phyloP scores from a whole-genome alignment of 2,113 vertebrate genomes.

The Rhinolophus ferrumequinum region DNA sequence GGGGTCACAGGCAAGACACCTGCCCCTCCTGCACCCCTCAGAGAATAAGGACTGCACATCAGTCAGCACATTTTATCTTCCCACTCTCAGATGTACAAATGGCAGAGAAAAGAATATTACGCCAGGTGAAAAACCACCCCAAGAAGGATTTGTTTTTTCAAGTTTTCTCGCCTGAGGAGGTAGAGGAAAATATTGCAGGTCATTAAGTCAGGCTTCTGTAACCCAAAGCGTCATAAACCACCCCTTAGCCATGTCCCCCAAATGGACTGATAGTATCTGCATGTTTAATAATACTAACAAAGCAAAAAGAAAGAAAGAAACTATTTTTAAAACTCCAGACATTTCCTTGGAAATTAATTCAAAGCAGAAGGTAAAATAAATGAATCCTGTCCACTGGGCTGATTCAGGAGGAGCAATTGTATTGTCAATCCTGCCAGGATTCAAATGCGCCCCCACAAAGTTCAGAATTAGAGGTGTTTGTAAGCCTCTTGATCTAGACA shows the following conservation, averaged over 20 bases:
- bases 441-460: not conserved
- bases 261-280: not conserved
- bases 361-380: slow-evolving; percentile 54
- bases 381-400: slow-evolving; percentile 48
- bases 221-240: not conserved
- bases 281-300: slow-evolving; percentile 4
- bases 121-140: not conserved
- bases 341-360: slow-evolving; percentile 28
- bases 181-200: slow-evolving; percentile 16
- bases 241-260: not conserved
- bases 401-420: slow-evolving; percentile 58
- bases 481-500: slow-evolving; percentile 64
- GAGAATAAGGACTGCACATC: fast-evolving
- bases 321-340: not conserved
- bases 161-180: slow-evolving; percentile 18
- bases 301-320: not conserved
- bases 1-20: not conserved
- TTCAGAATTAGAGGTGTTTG: slow-evolving; percentile 27
- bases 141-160: not conserved
- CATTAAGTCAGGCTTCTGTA: slow-evolving; percentile 39
- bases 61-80: not conserved
- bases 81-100: not conserved
- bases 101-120: not conserved
- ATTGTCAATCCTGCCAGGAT: slow-evolving; percentile 16
- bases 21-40: not conserved